Evolutionary conservation across 2,113 vertebrate species (phyloP).

Genomic region (Ptilonorhynchus violaceus): DNA sequence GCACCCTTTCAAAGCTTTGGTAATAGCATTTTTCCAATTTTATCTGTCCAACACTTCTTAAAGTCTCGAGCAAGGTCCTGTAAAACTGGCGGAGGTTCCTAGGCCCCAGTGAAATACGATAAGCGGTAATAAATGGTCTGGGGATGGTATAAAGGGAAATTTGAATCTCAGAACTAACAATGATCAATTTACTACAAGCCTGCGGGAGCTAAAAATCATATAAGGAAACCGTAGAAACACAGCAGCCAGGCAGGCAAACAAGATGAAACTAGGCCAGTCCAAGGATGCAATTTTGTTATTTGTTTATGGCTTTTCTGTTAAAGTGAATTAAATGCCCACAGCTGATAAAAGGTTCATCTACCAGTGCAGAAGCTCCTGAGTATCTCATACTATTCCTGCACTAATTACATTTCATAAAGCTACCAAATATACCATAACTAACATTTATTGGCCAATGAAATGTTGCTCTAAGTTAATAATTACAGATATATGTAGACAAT

Average conservation of each 20-base stretch:
- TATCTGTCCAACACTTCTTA: not conserved
- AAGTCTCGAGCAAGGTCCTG: not conserved
- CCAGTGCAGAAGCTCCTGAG: not conserved
- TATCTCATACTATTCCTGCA: slow-evolving; percentile 25
- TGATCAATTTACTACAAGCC: slow-evolving; percentile 50
- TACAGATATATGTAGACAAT: slow-evolving; percentile 64
- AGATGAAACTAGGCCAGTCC: slow-evolving; percentile 21
- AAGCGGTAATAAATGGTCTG: not conserved
- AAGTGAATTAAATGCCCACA: slow-evolving; percentile 64
- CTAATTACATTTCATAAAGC: slow-evolving; percentile 70
- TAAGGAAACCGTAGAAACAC: not conserved
- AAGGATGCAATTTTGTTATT: slow-evolving; percentile 45
- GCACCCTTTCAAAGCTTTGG: not conserved
- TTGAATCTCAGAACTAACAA: slow-evolving; percentile 51
- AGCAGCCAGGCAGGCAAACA: slow-evolving; percentile 20
- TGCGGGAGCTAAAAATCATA: slow-evolving; percentile 24
- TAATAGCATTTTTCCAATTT: not conserved
- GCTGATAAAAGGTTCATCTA: slow-evolving; percentile 58
- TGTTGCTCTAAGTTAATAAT: slow-evolving; percentile 68
- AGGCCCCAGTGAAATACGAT: not conserved
- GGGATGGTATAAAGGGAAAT: slow-evolving; percentile 26
- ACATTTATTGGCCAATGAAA: slow-evolving; percentile 70
- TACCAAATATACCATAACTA: slow-evolving; percentile 68
- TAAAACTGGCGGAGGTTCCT: not conserved
- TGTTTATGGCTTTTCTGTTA: slow-evolving; percentile 57